Evolutionary conservation across 2,113 vertebrate species (phyloP).

Genomic region (Indicator maculatus): DNA sequence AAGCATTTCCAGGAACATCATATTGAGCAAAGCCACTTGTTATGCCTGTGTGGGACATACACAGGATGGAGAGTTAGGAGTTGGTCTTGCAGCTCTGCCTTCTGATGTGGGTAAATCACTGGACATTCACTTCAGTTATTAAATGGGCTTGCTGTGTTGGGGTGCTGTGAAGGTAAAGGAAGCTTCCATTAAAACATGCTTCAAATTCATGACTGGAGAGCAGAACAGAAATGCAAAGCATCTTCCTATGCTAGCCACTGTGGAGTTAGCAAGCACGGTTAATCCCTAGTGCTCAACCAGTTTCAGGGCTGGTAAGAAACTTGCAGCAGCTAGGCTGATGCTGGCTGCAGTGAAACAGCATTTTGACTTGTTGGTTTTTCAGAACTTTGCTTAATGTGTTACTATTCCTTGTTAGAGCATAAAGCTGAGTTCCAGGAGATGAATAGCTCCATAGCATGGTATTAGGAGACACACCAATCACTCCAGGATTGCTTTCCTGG

Average conservation of each 20-base stretch:
- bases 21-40: background rate
- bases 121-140: background rate
- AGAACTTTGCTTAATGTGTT: conserved; percentile 36
- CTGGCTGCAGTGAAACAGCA: background rate
- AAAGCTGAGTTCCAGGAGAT: conserved; percentile 33
- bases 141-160: background rate
- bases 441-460: background rate
- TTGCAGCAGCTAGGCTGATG: background rate
- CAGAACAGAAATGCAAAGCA: background rate
- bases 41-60: background rate
- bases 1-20: background rate
- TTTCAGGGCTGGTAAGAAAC: background rate
- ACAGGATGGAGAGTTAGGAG: background rate
- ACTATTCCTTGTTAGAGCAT: conserved; percentile 18
- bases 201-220: background rate
- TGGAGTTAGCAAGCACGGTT: background rate
- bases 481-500: background rate
- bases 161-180: background rate
- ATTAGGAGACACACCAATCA: conserved; percentile 13
- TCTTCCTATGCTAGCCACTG: background rate
- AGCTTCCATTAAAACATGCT: background rate
- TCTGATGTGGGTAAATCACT: background rate
- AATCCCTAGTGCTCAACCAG: background rate
- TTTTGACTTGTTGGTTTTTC: conserved; percentile 32
- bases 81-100: background rate